Evolutionary conservation across 1,140 invertebrate species (phyloP).

Genomic region (Heliothis virescens): DNA sequence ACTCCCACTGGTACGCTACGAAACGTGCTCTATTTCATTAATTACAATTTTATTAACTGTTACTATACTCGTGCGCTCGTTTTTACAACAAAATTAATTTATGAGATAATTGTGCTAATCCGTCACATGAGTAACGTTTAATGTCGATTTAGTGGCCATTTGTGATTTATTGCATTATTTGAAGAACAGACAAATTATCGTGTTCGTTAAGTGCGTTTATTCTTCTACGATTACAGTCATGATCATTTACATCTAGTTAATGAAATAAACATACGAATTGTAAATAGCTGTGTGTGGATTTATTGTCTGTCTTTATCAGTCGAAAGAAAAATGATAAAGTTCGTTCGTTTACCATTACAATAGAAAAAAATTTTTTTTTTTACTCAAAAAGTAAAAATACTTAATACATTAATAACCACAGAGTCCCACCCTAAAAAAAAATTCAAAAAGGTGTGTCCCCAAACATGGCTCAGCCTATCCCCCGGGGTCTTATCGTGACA

Average conservation of each 20-base stretch:
- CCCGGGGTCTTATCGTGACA: constrained; percentile 2
- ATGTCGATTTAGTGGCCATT: constrained; percentile 15
- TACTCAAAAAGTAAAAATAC: neutral
- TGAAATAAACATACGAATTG: too few relatives aligned
- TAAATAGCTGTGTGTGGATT: too few relatives aligned
- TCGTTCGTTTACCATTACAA: too few relatives aligned
- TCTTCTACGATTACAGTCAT: neutral
- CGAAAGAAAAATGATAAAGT: too few relatives aligned
- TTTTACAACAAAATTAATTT: constrained; percentile 35
- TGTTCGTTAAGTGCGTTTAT: neutral
- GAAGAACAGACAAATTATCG: neutral
- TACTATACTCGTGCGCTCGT: neutral
- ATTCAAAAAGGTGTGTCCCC: constrained; percentile 13
- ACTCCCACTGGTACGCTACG: constrained; percentile 26
- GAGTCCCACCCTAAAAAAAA: neutral
- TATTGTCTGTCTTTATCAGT: too few relatives aligned
- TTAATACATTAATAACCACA: neutral
- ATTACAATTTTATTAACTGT: neutral
- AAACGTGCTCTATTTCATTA: constrained; percentile 32
- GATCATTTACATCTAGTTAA: too few relatives aligned
- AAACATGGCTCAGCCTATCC: neutral
- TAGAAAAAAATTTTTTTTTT: neutral
- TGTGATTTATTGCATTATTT: constrained; percentile 14
- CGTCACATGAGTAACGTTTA: constrained; percentile 15
- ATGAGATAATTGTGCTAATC: constrained; percentile 17